phyloP scores from a whole-genome alignment of 2,888 invertebrate species.

The Prosapia bicincta region DNA sequence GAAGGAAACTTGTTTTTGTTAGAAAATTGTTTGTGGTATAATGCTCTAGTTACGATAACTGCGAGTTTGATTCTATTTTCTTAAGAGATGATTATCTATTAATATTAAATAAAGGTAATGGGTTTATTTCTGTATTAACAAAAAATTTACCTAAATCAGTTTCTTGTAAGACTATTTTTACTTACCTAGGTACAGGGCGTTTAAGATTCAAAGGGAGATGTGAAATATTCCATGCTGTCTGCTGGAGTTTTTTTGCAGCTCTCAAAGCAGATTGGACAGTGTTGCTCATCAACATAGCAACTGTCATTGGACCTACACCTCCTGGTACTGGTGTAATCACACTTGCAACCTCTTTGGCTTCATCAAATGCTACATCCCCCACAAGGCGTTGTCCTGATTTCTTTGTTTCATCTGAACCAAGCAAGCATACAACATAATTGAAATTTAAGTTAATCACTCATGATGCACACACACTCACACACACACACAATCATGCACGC shows the following conservation, averaged over 20 bases:
- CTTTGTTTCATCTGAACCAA: slow-evolving; percentile 63
- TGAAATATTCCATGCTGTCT: slow-evolving; percentile 66
- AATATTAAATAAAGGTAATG: too few species aligned
- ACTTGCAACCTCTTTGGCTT: slow-evolving; percentile 75
- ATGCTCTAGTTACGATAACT: too few species aligned
- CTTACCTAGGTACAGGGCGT: slow-evolving; percentile 79
- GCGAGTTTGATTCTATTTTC: too few species aligned
- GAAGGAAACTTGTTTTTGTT: too few species aligned
- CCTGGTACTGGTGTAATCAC: slow-evolving; percentile 94
- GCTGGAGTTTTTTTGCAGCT: slow-evolving; percentile 55
- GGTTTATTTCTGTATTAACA: too few species aligned
- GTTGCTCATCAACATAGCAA: slow-evolving; percentile 95
- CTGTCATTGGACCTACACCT: slow-evolving; percentile 99
- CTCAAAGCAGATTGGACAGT: slow-evolving; percentile 80
- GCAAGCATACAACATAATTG: too few species aligned
- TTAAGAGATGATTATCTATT: too few species aligned
- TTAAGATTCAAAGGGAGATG: slow-evolving; percentile 61
- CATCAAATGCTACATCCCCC: slow-evolving; percentile 91
- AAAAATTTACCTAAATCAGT: too few species aligned
- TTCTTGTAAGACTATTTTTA: too few species aligned
- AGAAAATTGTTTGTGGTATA: too few species aligned
- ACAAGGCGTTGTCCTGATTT: slow-evolving; percentile 78
- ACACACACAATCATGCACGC: not conserved
- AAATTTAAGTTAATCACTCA: too few species aligned
- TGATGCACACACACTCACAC: too few species aligned